phyloP scores from a whole-genome alignment of 2,888 invertebrate genomes.

The Galeopsomyia nigrocyanea region DNA sequence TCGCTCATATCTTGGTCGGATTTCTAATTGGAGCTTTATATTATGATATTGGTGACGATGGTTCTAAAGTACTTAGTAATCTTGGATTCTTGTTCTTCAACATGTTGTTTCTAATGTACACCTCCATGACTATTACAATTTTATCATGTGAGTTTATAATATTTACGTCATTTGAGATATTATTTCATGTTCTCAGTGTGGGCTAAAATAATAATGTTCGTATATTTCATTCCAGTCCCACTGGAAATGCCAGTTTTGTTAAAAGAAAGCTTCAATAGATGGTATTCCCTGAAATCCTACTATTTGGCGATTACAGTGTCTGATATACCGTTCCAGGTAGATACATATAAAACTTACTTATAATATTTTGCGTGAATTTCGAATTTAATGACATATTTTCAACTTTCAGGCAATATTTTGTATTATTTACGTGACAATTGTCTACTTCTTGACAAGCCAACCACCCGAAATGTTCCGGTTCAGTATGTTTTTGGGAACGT shows the following conservation, averaged over 20 bases:
- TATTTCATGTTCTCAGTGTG: not conserved
- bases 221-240: slow-evolving; percentile 77
- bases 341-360: slow-evolving; percentile 16
- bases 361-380: not conserved
- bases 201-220: not conserved
- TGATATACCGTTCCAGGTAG: slow-evolving; percentile 97
- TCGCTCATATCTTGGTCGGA: slow-evolving; percentile 94
- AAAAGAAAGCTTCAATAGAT: slow-evolving; percentile 96
- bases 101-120: slow-evolving; percentile 98
- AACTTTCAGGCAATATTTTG: slow-evolving; percentile 90
- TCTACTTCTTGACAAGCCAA: slow-evolving; percentile 95
- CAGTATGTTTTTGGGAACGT: slow-evolving; percentile 89
- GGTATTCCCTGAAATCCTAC: slow-evolving; percentile 96
- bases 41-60: slow-evolving; percentile 96
- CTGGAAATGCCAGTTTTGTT: slow-evolving; percentile 95
- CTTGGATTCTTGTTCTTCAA: slow-evolving; percentile 98
- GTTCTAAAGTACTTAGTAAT: slow-evolving; percentile 95
- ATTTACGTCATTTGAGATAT: not conserved
- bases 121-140: slow-evolving; percentile 99
- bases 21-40: slow-evolving; percentile 95
- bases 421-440: slow-evolving; percentile 90
- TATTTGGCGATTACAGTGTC: slow-evolving; percentile 96
- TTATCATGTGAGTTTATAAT: slow-evolving; percentile 85
- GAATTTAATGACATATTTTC: slow-evolving; percentile 10
- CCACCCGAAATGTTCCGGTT: slow-evolving; percentile 87